phyloP scores from a whole-genome alignment of 2,888 invertebrate genomes.

The Lasioglossum lativentre region DNA sequence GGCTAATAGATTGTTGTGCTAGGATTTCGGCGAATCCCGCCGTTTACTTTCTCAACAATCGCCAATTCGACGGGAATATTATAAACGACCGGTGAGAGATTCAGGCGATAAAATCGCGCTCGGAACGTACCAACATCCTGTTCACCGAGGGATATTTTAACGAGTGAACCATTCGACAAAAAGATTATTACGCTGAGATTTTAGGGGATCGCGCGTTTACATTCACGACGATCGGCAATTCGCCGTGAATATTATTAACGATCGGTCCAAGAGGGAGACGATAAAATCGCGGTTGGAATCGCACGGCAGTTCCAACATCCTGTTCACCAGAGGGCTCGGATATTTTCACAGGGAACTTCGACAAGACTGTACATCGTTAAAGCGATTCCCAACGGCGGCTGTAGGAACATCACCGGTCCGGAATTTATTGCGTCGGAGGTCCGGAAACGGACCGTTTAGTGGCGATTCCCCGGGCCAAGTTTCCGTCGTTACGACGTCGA shows the following conservation, averaged over 20 bases:
- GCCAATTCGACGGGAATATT: neutral
- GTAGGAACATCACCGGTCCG: conserved; percentile 33
- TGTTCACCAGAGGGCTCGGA: neutral
- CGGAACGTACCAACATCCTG: neutral
- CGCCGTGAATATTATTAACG: conserved; percentile 2
- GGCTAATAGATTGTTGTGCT: conserved; percentile 20
- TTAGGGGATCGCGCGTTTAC: neutral
- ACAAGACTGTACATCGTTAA: conserved; percentile 38
- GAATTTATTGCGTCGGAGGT: conserved; percentile 40
- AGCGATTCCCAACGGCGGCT: conserved; percentile 29
- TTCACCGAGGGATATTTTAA: neutral
- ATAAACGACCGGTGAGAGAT: neutral
- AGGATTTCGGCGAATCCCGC: neutral
- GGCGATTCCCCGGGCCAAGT: conserved; percentile 43
- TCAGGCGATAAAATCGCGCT: neutral
- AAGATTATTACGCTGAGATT: neutral
- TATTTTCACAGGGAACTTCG: conserved; percentile 30
- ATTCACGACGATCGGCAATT: neutral
- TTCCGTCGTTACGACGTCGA: conserved; percentile 43
- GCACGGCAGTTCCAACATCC: neutral
- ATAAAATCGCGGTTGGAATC: neutral
- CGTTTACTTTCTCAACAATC: neutral
- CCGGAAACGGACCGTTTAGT: conserved; percentile 53
- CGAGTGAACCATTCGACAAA: no score
- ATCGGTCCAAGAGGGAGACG: neutral